phyloP scores from a whole-genome alignment of 2,113 vertebrate genomes.

The Alectura lathami region DNA sequence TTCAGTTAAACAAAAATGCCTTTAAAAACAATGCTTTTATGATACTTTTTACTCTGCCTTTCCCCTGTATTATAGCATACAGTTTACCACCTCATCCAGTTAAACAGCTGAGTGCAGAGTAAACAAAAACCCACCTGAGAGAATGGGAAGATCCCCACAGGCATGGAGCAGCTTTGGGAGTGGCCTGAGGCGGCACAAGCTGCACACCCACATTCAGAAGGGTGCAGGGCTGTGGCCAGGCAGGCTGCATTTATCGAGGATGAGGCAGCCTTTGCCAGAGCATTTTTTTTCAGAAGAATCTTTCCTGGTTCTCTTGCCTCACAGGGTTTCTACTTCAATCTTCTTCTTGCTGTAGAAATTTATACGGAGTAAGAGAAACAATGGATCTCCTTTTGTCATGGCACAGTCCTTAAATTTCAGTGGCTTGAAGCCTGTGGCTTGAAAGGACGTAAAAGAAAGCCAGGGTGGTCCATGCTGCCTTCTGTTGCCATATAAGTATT shows the following conservation, averaged over 20 bases:
- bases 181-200: neutral
- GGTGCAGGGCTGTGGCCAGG: neutral
- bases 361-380: neutral
- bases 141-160: neutral
- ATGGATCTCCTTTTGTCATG: neutral
- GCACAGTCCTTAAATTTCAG: neutral
- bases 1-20: neutral
- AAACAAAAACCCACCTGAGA: neutral
- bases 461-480: neutral
- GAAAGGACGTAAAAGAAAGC: neutral
- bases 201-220: fast-evolving
- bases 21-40: neutral
- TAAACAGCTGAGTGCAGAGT: neutral
- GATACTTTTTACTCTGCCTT: neutral
- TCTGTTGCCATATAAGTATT: neutral
- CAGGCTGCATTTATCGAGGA: neutral
- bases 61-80: neutral
- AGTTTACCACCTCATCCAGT: neutral
- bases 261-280: too few relatives aligned
- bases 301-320: neutral
- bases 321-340: neutral
- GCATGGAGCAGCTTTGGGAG: neutral
- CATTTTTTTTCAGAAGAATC: too few relatives aligned
- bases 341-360: neutral
- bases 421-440: neutral